phyloP scores from a whole-genome alignment of 2,797 vertebrate species.

The Siniperca undulata region DNA sequence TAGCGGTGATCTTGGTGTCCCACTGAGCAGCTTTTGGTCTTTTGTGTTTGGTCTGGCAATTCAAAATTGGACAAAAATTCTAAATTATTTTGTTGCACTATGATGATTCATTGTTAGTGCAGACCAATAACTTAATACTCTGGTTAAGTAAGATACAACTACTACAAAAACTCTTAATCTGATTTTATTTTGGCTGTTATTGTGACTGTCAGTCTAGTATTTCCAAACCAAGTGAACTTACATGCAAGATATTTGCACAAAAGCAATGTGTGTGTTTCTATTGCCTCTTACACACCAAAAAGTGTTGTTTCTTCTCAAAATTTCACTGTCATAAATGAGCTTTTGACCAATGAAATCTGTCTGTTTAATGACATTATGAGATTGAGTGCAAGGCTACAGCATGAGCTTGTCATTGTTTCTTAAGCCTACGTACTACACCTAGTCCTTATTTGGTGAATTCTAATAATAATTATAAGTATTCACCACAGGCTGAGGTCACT shows the following conservation, averaged over 20 bases:
- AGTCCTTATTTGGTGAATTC: neutral
- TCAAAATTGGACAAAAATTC: neutral
- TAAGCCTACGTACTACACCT: neutral
- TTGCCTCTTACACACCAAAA: neutral
- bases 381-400: neutral
- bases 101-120: neutral
- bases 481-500: neutral
- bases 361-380: neutral
- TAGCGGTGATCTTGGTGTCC: neutral
- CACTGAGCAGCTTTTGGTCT: neutral
- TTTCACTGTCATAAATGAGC: neutral
- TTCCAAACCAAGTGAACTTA: neutral
- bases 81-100: neutral
- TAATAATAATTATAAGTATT: neutral
- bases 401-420: neutral
- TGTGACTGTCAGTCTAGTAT: neutral
- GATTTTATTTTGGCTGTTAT: neutral
- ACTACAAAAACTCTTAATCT: neutral
- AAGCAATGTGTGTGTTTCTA: neutral
- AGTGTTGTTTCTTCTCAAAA: neutral
- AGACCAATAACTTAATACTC: neutral
- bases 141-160: too few relatives aligned
- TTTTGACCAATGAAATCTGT: neutral
- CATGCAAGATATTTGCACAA: neutral
- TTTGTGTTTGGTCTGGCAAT: neutral